These are phyloP conservation scores for Micromussa lordhowensis DNA, from an alignment of 92 coral and sea anemone species.

Conservation along the genomic window DNA sequence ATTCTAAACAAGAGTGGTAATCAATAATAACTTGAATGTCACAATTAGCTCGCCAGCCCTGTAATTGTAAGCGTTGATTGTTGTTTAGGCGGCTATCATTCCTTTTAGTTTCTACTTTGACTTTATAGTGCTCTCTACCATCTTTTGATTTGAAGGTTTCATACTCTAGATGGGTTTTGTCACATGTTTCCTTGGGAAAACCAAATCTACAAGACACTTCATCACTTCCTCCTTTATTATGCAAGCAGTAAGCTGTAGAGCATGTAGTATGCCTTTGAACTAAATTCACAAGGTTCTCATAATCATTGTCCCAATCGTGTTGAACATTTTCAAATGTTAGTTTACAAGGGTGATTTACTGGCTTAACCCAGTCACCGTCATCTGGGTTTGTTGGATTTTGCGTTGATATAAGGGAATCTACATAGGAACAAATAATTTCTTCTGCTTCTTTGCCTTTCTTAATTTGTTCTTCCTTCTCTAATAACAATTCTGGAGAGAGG, in stretches of 20 bases:
- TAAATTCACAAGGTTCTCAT: constrained; percentile 55
- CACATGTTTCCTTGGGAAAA: constrained; percentile 58
- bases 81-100: too few species aligned
- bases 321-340: constrained; percentile 45
- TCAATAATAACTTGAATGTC: constrained; percentile 60
- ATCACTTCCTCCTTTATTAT: constrained; percentile 27
- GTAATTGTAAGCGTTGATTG: constrained; percentile 57
- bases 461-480: constrained; percentile 44
- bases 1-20: too few species aligned
- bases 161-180: constrained; percentile 63
- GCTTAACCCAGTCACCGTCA: constrained; percentile 46
- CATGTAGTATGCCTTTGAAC: too few species aligned
- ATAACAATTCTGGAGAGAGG: neutral
- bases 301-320: constrained; percentile 59
- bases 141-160: constrained; percentile 57
- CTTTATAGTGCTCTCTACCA: constrained; percentile 57
- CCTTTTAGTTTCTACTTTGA: constrained; percentile 42
- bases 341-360: too few species aligned
- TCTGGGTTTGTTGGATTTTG: constrained; percentile 48
- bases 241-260: constrained; percentile 61
- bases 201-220: constrained; percentile 57
- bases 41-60: constrained; percentile 65
- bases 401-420: constrained; percentile 60
- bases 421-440: constrained; percentile 52
- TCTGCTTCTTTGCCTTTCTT: constrained; percentile 62